These are phyloP conservation scores for Itoplectis maculator DNA, from an alignment of 2,888 invertebrate genomes.

Conservation along the genomic window DNA sequence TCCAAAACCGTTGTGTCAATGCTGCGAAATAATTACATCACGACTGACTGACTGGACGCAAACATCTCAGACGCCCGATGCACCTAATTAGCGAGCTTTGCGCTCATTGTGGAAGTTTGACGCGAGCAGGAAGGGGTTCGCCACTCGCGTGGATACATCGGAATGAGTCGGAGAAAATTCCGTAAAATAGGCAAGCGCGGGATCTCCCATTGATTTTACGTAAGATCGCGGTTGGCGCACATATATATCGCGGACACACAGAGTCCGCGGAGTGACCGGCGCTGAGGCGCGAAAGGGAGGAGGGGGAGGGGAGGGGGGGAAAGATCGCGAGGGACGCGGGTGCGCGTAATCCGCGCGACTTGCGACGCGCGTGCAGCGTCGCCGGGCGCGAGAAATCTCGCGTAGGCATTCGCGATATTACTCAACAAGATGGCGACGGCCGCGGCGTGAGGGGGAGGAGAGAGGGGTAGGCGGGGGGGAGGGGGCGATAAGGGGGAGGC, in stretches of 20 bases:
- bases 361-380: conserved; percentile 22
- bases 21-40: neutral
- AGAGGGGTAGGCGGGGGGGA: too few relatives aligned
- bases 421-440: conserved; percentile 45
- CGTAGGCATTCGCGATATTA: conserved; percentile 52
- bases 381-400: conserved; percentile 51
- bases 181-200: neutral
- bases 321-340: conserved; percentile 17
- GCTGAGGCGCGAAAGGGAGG: too few relatives aligned
- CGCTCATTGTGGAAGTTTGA: neutral
- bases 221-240: conserved; percentile 47
- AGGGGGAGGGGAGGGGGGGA: neutral
- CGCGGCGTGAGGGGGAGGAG: conserved; percentile 2
- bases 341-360: conserved; percentile 37
- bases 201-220: conserved; percentile 48
- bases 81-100: neutral
- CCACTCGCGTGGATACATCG: too few relatives aligned
- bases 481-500: neutral
- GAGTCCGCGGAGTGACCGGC: conserved; percentile 1
- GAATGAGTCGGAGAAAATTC: conserved; percentile 31
- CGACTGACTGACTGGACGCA: neutral
- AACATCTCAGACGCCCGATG: too few relatives aligned
- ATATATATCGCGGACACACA: conserved; percentile 6
- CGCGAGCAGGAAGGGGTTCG: neutral
- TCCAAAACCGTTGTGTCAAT: neutral